A percentile compares a stretch with the other conserved stretches of the same genome.
phyloP scores from a whole-genome alignment of 2,113 vertebrate species.

The Saguinus imperator region DNA sequence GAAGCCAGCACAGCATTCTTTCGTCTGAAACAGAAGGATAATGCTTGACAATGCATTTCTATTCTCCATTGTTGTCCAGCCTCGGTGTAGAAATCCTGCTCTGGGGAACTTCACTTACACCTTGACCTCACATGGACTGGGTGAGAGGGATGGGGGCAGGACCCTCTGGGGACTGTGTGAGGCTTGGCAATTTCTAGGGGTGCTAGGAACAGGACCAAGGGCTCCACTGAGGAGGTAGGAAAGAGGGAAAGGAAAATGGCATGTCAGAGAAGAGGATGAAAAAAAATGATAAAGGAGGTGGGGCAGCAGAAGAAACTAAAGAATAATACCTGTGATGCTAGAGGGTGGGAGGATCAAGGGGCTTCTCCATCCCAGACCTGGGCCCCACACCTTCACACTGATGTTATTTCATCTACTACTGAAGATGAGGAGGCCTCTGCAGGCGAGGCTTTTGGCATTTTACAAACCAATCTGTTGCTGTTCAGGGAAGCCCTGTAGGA shows the following conservation, averaged over 20 bases:
- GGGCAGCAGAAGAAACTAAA: not conserved
- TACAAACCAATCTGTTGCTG: not conserved
- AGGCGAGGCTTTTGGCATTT: not conserved
- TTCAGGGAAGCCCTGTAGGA: not conserved
- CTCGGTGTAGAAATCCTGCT: not conserved
- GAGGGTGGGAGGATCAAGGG: rapidly evolving
- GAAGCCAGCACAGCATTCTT: slow-evolving; percentile 90
- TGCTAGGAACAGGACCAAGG: not conserved
- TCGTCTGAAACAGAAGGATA: slow-evolving; percentile 82
- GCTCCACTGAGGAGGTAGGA: not conserved
- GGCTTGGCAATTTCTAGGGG: not conserved
- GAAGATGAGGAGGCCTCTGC: not conserved
- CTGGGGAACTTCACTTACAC: rapidly evolving
- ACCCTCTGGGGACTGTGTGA: not conserved
- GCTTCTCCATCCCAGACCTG: not conserved
- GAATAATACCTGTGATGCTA: rapidly evolving
- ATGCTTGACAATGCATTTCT: rapidly evolving
- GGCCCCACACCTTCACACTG: no score
- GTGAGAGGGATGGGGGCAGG: not conserved
- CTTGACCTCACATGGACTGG: not conserved
- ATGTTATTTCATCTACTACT: not conserved
- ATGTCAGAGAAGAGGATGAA: not conserved
- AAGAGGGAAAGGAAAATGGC: not conserved
- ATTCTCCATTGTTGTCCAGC: not conserved
- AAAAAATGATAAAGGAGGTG: not conserved